Base-by-base conservation (phyloP, 2,113 vertebrate genomes). In the Baryphthengus martii region DNA sequence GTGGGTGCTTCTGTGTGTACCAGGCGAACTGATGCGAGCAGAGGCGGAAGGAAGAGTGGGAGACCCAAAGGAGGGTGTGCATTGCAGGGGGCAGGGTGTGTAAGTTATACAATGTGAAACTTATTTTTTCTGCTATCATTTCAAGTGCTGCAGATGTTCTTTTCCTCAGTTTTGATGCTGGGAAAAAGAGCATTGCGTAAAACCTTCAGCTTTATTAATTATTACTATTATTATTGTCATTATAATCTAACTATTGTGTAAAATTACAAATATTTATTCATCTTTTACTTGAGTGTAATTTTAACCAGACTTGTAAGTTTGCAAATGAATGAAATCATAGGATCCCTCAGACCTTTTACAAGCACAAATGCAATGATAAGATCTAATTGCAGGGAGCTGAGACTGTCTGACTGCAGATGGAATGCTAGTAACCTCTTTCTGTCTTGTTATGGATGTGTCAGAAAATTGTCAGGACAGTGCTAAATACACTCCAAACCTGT, bases 301-400 rank as follows among this genome's bases (percentile, higher is more conserved):
- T 96, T 72, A 94, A 85, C 56, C 58, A 93, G 77, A 61, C 75
- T 91, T 91, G 78, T 40, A 55, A 68, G 82, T 74, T 93, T 96
- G 83, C 63, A 93, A 93, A 95, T 94, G 75, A 85, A 93, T 96
- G 94, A 95, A 96, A 95, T 95, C 78, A 95, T 71, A 76, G 81
- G 80, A 91, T 90, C 68, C 15, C 18, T 93, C 87, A 94, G 89
- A 88, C 68, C 52, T 93, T 96, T 96, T 96, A 90, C 77, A 89
- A 88, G 76, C 56, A 72, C 33, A 95, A 93, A 91, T 80, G 58
- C 53, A 49, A 74, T 76, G 96, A 96, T 93, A 94, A 75, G 86
- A 93, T 96, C 90, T 97, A 96, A 96, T 96, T 96, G 79, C 86
- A 88, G 78, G 87, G 86, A 93, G 95, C 45, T 59, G 78, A 96